Percentiles rank a stretch among this genome's conserved stretches.
Evolutionary conservation across 2,888 invertebrate genomes (phyloP).

Genomic region (Leptopilina syphax): DNA sequence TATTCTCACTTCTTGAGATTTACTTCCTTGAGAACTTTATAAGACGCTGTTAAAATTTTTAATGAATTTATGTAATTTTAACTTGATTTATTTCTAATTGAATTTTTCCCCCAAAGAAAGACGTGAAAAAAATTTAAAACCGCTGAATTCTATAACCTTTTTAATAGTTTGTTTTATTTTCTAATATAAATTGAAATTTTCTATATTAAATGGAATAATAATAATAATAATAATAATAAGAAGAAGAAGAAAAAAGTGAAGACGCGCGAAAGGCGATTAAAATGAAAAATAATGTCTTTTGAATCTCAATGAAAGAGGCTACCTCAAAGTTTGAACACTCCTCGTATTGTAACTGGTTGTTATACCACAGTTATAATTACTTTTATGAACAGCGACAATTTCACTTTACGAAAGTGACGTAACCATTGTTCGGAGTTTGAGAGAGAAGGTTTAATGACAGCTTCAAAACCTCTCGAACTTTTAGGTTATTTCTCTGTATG

Average conservation of each 20-base stretch:
- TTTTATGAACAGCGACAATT: constrained; percentile 39
- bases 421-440: constrained; percentile 34
- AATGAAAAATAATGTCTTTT: background rate
- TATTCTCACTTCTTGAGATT: too few species aligned
- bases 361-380: constrained; percentile 37
- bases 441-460: constrained; percentile 26
- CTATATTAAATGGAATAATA: background rate
- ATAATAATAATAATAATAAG: background rate
- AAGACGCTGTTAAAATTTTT: too few species aligned
- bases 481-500: background rate
- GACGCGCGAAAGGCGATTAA: background rate
- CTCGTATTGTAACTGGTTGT: constrained; percentile 30
- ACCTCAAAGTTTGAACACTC: constrained; percentile 10
- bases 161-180: too few species aligned
- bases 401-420: constrained; percentile 34
- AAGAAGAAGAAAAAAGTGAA: background rate
- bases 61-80: too few species aligned
- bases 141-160: too few species aligned
- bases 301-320: background rate
- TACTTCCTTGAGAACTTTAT: too few species aligned
- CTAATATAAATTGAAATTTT: too few species aligned
- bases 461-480: constrained; percentile 27
- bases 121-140: too few species aligned
- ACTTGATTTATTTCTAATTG: too few species aligned
- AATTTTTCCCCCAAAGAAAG: too few species aligned